Evolutionary conservation across 2,888 invertebrate species (phyloP).

Genomic region (Pandemis corylana): DNA sequence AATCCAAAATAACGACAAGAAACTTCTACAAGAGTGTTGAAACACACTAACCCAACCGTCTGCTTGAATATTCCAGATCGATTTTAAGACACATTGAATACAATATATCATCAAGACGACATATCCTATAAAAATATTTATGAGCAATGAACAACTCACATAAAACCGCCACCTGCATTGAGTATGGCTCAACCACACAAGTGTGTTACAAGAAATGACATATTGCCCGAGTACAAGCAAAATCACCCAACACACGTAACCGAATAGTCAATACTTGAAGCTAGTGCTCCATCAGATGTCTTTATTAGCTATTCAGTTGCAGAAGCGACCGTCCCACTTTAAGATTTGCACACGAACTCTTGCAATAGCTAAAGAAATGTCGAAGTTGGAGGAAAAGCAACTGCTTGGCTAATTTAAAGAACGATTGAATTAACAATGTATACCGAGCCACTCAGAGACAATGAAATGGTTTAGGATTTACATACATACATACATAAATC

Average conservation of each 20-base stretch:
- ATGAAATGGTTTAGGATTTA: not conserved
- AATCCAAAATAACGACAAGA: no score
- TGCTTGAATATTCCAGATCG: no score
- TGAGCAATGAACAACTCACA: not conserved
- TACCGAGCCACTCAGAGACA: not conserved
- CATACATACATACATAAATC: no score
- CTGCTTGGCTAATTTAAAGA: not conserved
- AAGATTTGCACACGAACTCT: conserved; percentile 27
- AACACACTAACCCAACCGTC: no score
- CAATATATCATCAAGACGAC: not conserved
- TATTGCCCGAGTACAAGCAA: not conserved
- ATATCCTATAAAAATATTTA: not conserved
- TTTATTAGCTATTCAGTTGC: conserved; percentile 36
- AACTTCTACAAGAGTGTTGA: no score
- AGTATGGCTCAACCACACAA: conserved; percentile 1
- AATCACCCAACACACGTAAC: not conserved
- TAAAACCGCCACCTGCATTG: not conserved
- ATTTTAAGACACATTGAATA: not conserved
- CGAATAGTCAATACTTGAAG: conserved; percentile 6
- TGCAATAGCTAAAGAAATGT: conserved; percentile 9
- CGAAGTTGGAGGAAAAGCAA: not conserved
- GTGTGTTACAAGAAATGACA: conserved; percentile 8
- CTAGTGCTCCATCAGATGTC: conserved; percentile 15
- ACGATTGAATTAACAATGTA: not conserved
- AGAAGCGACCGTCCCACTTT: conserved; percentile 34